A percentile compares a stretch with the other conserved stretches of the same genome.
Evolutionary conservation across 1,140 invertebrate species (phyloP).

Genomic region (Parasteatoda tepidariorum): DNA sequence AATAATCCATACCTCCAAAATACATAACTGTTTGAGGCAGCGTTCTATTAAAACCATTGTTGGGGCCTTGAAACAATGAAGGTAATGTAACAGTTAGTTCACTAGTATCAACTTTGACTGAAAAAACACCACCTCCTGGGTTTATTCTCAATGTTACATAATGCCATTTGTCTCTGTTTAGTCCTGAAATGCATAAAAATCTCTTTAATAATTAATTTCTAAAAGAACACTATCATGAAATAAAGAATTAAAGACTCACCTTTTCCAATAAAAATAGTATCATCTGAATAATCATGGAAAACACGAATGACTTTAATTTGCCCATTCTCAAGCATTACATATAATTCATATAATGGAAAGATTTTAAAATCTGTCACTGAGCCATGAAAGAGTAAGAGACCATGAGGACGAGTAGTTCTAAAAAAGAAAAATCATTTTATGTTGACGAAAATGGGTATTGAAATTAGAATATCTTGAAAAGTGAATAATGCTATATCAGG

Average conservation of each 20-base stretch:
- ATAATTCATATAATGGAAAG: slow-evolving; percentile 81
- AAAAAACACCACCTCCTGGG: slow-evolving; percentile 82
- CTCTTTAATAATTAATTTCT: slow-evolving; percentile 36
- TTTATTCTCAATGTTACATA: slow-evolving; percentile 85
- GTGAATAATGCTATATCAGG: background rate
- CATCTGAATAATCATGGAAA: slow-evolving; percentile 80
- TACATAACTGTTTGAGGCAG: slow-evolving; percentile 83
- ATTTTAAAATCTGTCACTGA: slow-evolving; percentile 79
- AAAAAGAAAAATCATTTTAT: slow-evolving; percentile 68
- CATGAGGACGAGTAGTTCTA: slow-evolving; percentile 85
- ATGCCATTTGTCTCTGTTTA: slow-evolving; percentile 92
- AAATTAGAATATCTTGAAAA: background rate
- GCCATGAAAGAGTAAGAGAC: slow-evolving; percentile 83
- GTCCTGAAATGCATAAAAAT: slow-evolving; percentile 67
- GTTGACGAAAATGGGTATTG: background rate
- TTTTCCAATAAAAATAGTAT: slow-evolving; percentile 83
- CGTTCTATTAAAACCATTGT: slow-evolving; percentile 82
- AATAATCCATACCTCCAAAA: slow-evolving; percentile 85
- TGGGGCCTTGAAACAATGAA: slow-evolving; percentile 81
- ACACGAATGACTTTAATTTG: slow-evolving; percentile 90
- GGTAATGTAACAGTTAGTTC: slow-evolving; percentile 80
- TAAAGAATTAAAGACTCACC: slow-evolving; percentile 68
- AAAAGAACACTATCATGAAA: background rate
- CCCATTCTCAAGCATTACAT: slow-evolving; percentile 89
- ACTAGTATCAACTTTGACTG: slow-evolving; percentile 84